Evolutionary conservation across 1,140 invertebrate species (phyloP).

Genomic region (Drepana arcuata): DNA sequence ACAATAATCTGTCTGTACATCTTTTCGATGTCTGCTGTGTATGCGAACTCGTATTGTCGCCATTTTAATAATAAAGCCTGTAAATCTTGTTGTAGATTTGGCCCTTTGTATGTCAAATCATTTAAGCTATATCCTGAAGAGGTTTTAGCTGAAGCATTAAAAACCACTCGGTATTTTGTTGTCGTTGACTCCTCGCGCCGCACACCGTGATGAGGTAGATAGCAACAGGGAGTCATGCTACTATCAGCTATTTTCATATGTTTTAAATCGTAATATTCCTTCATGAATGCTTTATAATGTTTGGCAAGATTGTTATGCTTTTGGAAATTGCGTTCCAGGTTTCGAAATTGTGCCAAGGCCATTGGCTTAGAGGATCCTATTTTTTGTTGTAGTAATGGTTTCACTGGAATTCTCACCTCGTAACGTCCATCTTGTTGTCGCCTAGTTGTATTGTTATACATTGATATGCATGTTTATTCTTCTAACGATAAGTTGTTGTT

Average conservation of each 20-base stretch:
- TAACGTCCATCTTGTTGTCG: conserved; percentile 4
- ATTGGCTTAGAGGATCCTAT: conserved; percentile 3
- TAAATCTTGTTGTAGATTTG: conserved; percentile 7
- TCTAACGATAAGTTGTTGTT: no score
- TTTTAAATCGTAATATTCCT: conserved; percentile 6
- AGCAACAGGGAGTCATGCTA: conserved; percentile 2
- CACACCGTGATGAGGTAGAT: conserved; percentile 9
- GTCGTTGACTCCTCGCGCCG: conserved; percentile 3
- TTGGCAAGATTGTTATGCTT: conserved; percentile 1
- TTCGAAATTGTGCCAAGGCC: conserved; percentile 6
- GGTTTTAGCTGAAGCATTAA: conserved; percentile 5
- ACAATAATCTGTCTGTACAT: conserved; percentile 3
- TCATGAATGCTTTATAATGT: conserved; percentile 8
- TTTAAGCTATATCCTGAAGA: conserved; percentile 5
- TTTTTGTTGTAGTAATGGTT: background rate
- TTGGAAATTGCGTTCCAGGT: no score
- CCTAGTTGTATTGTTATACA: no score
- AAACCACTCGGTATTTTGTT: conserved; percentile 11
- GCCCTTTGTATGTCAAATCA: conserved; percentile 4
- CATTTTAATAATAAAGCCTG: conserved; percentile 1
- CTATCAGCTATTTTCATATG: conserved; percentile 7
- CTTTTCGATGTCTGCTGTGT: conserved; percentile 6
- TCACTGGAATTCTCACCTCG: conserved; percentile 4
- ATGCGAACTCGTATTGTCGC: conserved; percentile 2
- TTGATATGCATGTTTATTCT: no score